Evolutionary conservation across 2,888 invertebrate genomes (phyloP).

Genomic region (Lamproptera curius): DNA sequence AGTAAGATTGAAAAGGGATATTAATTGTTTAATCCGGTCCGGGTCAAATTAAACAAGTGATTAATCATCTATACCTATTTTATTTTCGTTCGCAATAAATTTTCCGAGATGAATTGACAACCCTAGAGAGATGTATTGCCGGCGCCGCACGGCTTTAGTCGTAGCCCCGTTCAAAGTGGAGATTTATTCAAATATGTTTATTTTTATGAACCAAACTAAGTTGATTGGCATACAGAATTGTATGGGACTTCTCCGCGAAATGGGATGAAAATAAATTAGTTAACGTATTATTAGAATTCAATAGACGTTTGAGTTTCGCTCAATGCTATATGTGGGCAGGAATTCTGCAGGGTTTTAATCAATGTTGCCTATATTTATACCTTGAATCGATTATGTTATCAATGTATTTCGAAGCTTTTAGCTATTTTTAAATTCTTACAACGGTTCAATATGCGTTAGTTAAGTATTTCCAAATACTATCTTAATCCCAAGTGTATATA

Average conservation of each 20-base stretch:
- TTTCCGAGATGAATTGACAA: neutral
- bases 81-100: too few relatives aligned
- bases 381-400: too few relatives aligned
- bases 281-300: neutral
- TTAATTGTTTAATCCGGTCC: conserved; percentile 8
- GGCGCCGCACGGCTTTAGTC: conserved; percentile 50
- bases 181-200: conserved; percentile 62
- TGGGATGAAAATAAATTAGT: neutral
- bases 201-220: conserved; percentile 35
- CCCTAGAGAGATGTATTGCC: conserved; percentile 7
- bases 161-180: conserved; percentile 41
- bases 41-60: conserved; percentile 1
- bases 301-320: neutral
- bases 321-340: too few relatives aligned
- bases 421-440: too few relatives aligned
- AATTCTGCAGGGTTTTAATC: too few relatives aligned
- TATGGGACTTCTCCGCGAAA: neutral
- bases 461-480: too few relatives aligned
- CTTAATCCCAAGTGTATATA: too few relatives aligned
- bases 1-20: neutral
- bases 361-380: too few relatives aligned
- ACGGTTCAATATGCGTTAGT: too few relatives aligned
- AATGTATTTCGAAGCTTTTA: too few relatives aligned
- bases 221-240: conserved; percentile 14
- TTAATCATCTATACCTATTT: neutral